Base-by-base conservation (phyloP, 2,113 vertebrate genomes). In the Hepsetus odoe region DNA sequence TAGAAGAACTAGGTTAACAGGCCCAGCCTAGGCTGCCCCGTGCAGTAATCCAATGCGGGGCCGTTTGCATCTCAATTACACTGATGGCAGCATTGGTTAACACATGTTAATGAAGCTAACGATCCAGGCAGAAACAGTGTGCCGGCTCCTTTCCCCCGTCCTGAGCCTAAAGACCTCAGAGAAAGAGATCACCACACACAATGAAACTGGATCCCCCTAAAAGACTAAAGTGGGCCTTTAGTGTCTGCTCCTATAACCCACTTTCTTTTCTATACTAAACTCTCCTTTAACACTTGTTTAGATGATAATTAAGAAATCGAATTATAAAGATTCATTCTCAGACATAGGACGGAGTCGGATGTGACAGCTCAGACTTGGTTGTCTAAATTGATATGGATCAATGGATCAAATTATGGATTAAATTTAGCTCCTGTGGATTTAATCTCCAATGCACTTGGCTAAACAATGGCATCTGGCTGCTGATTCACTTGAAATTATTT, bases 101-200 rank as follows among this genome's bases (percentile, higher is more conserved):
- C 90, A 91, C 89, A 93, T 93, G 91, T 89, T 91, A 94, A 93
- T 94, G 88, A 90, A 80, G 68, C 80, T 85, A 87, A 88, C 81
- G 66, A 82, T 83, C 22, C 81, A 61, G 80, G 83, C 85, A 86
- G 85, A 84, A 82, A 82, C 84, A 87, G 88, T 83, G 86, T 76
- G 85, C 85, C 13, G 76, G 88, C 87, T 89, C 66, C 69, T 55
- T 53, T 64, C n/a, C 59, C 28, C 30, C 55, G 58, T 72, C 30
- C 62, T 26, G 33, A 73, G 72, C 64, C 82, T 56, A 69, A 35
- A 68, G 61, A 69, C 82, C 78, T 81, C 44, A 32, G 74, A 79
- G 75, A 82, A 40, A 68, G 73, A 79, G 33, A 81, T 55, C 66
- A 32, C 75, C 71, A 72, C 44, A 78, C 71, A 79, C 84, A 82